A percentile compares a stretch with the other conserved stretches of the same genome.
Evolutionary conservation across 2,113 vertebrate species (phyloP).

Genomic region (Cercocebus atys): DNA sequence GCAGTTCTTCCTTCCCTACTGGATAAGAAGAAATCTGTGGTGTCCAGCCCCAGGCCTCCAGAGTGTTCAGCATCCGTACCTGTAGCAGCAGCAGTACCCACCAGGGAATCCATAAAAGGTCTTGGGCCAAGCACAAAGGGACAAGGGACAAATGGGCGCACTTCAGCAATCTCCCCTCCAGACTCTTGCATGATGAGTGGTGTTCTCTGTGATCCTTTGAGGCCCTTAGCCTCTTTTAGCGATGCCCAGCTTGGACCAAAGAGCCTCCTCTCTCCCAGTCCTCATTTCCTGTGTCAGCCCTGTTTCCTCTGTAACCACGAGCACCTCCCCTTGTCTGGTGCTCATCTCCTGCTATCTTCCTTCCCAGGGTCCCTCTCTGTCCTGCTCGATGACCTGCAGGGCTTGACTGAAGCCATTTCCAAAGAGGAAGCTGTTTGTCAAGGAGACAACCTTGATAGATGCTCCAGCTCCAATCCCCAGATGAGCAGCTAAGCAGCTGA

Average conservation of each 20-base stretch:
- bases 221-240: neutral
- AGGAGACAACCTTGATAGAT: neutral
- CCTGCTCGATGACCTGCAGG: constrained; percentile 80
- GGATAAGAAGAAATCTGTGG: neutral
- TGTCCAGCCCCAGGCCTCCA: neutral
- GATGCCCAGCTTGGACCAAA: neutral
- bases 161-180: neutral
- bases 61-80: neutral
- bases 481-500: neutral
- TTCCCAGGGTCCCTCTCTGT: constrained; percentile 72
- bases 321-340: neutral
- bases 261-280: neutral
- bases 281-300: accelerated
- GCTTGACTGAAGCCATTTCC: constrained; percentile 78
- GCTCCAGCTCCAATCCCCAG: neutral
- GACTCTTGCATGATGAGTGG: neutral
- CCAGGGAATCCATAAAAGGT: constrained; percentile 35
- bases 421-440: constrained; percentile 71
- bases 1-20: neutral
- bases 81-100: neutral
- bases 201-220: neutral
- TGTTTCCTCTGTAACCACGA: too few species aligned
- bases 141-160: neutral
- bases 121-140: neutral
- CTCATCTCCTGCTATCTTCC: neutral